These are phyloP conservation scores for Conops quadrifasciatus DNA, from an alignment of 2,888 invertebrate species.

Conservation along the genomic window DNA sequence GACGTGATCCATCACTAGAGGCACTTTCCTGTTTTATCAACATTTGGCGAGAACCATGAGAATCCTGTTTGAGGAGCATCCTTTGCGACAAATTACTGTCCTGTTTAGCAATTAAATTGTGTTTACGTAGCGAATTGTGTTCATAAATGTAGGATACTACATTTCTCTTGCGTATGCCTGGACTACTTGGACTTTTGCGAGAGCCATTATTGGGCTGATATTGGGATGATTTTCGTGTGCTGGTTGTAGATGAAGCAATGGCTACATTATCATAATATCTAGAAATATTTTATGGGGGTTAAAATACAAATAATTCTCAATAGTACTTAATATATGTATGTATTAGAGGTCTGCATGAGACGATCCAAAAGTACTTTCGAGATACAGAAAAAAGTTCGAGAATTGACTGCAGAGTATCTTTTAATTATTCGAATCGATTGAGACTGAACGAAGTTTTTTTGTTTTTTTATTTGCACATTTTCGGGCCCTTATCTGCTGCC, in stretches of 20 bases:
- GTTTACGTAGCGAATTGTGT: conserved; percentile 61
- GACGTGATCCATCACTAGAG: conserved; percentile 63
- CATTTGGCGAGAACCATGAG: conserved; percentile 64
- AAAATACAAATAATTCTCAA: too few relatives aligned
- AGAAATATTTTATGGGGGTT: too few relatives aligned
- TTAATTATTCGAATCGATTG: too few relatives aligned
- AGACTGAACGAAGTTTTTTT: too few relatives aligned
- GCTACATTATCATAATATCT: conserved; percentile 86
- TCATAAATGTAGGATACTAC: conserved; percentile 70
- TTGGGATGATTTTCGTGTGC: conserved; percentile 85
- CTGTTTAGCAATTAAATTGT: conserved; percentile 64
- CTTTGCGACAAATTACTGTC: conserved; percentile 65
- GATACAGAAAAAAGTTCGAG: too few relatives aligned
- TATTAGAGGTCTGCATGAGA: too few relatives aligned
- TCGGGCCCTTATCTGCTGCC: too few relatives aligned
- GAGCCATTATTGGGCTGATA: conserved; percentile 78
- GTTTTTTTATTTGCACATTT: too few relatives aligned
- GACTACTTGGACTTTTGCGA: conserved; percentile 68
- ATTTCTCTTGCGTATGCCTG: conserved; percentile 66
- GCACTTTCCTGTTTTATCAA: conserved; percentile 65
- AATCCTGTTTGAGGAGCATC: conserved; percentile 65
- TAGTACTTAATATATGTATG: too few relatives aligned
- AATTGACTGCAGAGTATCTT: too few relatives aligned
- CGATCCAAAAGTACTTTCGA: too few relatives aligned
- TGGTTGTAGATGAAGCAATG: conserved; percentile 84